Base-by-base conservation (phyloP, 2,113 vertebrate species). In the Anoplopoma fimbria region DNA sequence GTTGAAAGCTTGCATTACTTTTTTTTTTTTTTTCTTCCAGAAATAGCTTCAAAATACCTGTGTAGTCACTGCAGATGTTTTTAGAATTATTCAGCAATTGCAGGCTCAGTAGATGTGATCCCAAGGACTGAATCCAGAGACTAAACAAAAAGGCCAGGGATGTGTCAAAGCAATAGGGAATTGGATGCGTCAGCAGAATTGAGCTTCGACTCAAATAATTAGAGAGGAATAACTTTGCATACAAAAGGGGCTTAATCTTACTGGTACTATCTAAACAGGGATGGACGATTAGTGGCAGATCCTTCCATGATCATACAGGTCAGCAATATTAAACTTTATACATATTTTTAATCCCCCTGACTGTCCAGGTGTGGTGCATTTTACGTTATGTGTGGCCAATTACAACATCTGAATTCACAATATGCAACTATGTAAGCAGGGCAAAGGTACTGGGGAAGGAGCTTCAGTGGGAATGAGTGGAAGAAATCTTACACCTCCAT, bases 201-300 rank as follows among this genome's bases (percentile, higher is more conserved):
- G 7, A 4, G 15, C 60, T 62, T 23, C 3, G 12, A 81, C 58
- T 62, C 63, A 81, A 75, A 81, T 69, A 58, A 81, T 51, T 27
- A 71, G 12, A 60, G 72, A 75, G 55, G 73, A 73, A 62, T 21
- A 42, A 57, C 47, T 75, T 64, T 55, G 73, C 79, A 86, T 83
- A 78, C 64, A 77, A 82, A 25, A 88, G 68, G 5, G 6, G 53
- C 61, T 75, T 82, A 49, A 87, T 76, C 27, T 53, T 23, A 53
- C 51, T 61, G 61, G 75, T 36, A 55, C 57, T 15, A 61, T 76
- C 42, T 55, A 70, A 69, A 67, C 40, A 45, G 10, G 55, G 21
- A 69, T 13, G 4, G 17, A 55, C 4, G 5, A 77, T 74, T 73
- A 84, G 79, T 74, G 79, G 63, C 63, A 67, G 36, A 74, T 80